These are phyloP conservation scores for Notodonta dromedarius DNA, from an alignment of 2,888 invertebrate species.

Conservation along the genomic window DNA sequence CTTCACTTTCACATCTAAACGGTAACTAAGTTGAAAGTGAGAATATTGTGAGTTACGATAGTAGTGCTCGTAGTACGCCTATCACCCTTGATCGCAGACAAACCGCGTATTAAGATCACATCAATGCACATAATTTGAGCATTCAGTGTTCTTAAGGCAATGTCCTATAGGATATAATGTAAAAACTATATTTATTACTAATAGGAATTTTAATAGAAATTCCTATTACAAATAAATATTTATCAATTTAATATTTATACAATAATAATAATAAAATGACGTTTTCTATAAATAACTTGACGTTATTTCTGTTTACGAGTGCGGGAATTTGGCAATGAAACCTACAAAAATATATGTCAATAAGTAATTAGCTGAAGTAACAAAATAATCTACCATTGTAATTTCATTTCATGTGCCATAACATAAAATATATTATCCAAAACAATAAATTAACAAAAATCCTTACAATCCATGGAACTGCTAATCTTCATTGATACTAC, in stretches of 20 bases:
- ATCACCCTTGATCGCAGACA: slow-evolving; percentile 38
- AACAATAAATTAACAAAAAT: slow-evolving; percentile 22
- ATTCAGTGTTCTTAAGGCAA: slow-evolving; percentile 18
- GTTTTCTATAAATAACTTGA: too few species aligned
- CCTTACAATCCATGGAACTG: slow-evolving; percentile 15
- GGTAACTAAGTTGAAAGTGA: slow-evolving; percentile 6
- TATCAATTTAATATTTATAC: background rate
- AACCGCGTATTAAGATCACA: slow-evolving; percentile 40
- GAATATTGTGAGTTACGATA: slow-evolving; percentile 19
- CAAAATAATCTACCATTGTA: too few species aligned
- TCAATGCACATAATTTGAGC: slow-evolving; percentile 35
- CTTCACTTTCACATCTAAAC: slow-evolving; percentile 8
- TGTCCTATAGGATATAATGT: slow-evolving; percentile 7
- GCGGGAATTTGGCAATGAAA: too few species aligned
- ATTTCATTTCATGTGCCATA: too few species aligned
- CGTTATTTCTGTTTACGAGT: too few species aligned
- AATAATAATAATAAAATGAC: background rate
- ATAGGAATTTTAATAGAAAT: background rate
- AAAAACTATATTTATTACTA: slow-evolving; percentile 6
- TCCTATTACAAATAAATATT: too few species aligned
- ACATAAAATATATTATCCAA: background rate
- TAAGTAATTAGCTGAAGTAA: too few species aligned
- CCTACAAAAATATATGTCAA: too few species aligned
- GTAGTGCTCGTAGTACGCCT: slow-evolving; percentile 26
- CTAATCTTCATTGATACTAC: slow-evolving; percentile 16